Base-by-base conservation (phyloP, 2,113 vertebrate genomes). In the Cairina moschata region DNA sequence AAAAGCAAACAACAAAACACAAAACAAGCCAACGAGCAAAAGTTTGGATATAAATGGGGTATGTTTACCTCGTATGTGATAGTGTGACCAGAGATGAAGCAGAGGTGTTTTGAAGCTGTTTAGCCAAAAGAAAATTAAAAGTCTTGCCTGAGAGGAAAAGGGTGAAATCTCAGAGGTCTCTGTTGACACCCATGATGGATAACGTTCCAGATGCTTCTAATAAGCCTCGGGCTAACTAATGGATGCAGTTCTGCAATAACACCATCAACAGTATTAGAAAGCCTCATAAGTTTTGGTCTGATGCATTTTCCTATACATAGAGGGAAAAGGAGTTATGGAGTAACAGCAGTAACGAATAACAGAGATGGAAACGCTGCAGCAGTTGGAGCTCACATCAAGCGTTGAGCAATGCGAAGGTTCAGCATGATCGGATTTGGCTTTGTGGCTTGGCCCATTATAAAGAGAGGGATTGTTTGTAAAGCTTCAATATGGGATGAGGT, bases 391-490 rank as follows among this genome's bases (percentile, higher is more conserved):
- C 65, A 15, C 13, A 5, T 76, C 54, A 46, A 80, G 9, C 18
- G 52, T 34, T 88, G 85, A 93, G 91, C 79, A 86, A 84, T 0
- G 2, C 0, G 2, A 83, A 54, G 42, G 48, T 81, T 88, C 5
- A 0, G 38, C 36, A 11, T 25, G 76, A 42, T 18, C 83, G 67
- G 50, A 74, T 80, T 83, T 86, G 75, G 32, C 48, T 93, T 90
- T 94, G 83, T 1, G 40, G 72, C 12, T 86, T 86, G 85, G 72
- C 56, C 76, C 73, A 14, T 69, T 88, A 58, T 23, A 68, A 91
- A 94, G 16, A 81, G 31, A 82, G 32, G 9, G 60, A 59, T 83
- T 95, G 77, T 93, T 90, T 90, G 73, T 65, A 91, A 60, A 95
- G 38, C 44, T 68, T 52, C 55, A 29, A 9, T 8, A 22, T 78